Evolutionary conservation across 2,113 vertebrate species (phyloP).

Genomic region (Sinocyclocheilus grahami): DNA sequence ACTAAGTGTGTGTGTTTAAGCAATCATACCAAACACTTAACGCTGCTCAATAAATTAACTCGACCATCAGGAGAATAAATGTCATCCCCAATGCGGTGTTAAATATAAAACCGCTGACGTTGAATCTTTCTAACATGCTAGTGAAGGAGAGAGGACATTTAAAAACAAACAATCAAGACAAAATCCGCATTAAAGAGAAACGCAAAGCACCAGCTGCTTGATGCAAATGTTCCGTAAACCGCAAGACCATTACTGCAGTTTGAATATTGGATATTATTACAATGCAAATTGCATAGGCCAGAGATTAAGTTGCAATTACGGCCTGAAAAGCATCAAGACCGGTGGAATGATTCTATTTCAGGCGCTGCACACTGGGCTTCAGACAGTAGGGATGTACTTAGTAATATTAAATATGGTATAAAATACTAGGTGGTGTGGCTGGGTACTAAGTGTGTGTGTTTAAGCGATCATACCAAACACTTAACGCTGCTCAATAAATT

Average conservation of each 20-base stretch:
- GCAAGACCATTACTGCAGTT: conserved; percentile 54
- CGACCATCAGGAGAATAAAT: too few species aligned
- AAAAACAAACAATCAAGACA: not conserved
- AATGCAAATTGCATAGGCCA: conserved; percentile 59
- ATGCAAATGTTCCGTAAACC: conserved; percentile 54
- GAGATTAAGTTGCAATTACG: conserved; percentile 61
- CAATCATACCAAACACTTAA: too few species aligned
- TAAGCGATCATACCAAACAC: too few species aligned
- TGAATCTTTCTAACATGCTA: not conserved
- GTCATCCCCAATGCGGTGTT: not conserved
- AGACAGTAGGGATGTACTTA: conserved; percentile 42
- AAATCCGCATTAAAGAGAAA: conserved; percentile 47
- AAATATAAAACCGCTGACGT: not conserved
- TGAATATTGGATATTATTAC: conserved; percentile 61
- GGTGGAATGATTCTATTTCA: conserved; percentile 50
- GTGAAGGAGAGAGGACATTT: not conserved
- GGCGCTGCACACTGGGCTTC: conserved; percentile 25
- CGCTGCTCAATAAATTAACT: too few species aligned
- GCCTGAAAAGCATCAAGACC: conserved; percentile 52
- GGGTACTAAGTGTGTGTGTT: too few species aligned
- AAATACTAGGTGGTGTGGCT: conserved; percentile 23
- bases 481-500: too few species aligned
- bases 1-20: too few species aligned
- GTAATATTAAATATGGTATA: conserved; percentile 47
- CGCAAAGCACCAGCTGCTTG: conserved; percentile 47